These are phyloP conservation scores for Drosophila ogumai DNA, from an alignment of 1,140 invertebrate genomes.

Conservation along the genomic window DNA sequence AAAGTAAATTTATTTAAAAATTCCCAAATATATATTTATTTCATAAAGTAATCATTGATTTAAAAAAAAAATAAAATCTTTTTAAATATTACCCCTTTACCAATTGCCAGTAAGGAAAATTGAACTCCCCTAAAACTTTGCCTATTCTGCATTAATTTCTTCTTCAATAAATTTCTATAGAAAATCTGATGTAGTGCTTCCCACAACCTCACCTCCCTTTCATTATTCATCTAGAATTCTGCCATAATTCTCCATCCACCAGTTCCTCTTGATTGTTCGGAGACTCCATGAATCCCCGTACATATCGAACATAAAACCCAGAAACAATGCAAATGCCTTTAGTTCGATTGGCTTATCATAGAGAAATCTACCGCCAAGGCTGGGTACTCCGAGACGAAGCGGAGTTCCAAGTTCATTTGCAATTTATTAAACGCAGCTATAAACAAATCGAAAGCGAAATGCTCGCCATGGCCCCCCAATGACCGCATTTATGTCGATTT, in stretches of 20 bases:
- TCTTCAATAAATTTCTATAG: not conserved
- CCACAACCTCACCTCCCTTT: not conserved
- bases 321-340: slow-evolving; percentile 43
- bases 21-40: no score
- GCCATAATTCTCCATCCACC: slow-evolving; percentile 11
- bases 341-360: slow-evolving; percentile 41
- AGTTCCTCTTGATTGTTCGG: slow-evolving; percentile 30
- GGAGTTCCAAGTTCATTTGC: slow-evolving; percentile 65
- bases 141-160: not conserved
- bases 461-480: slow-evolving; percentile 50
- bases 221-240: slow-evolving; percentile 10
- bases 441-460: slow-evolving; percentile 79
- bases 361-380: slow-evolving; percentile 25
- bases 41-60: no score
- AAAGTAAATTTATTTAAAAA: not conserved
- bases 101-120: not conserved
- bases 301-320: slow-evolving; percentile 20
- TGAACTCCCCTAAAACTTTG: not conserved
- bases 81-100: not conserved
- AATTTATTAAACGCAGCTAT: slow-evolving; percentile 76
- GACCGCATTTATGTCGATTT: slow-evolving; percentile 73
- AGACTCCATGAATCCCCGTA: slow-evolving; percentile 8
- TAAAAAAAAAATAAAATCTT: no score
- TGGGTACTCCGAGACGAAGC: not conserved
- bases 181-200: not conserved